Conservation (phyloP, 2,888 invertebrate genomes). For the Hermaeophaga mercurialis region DNA sequence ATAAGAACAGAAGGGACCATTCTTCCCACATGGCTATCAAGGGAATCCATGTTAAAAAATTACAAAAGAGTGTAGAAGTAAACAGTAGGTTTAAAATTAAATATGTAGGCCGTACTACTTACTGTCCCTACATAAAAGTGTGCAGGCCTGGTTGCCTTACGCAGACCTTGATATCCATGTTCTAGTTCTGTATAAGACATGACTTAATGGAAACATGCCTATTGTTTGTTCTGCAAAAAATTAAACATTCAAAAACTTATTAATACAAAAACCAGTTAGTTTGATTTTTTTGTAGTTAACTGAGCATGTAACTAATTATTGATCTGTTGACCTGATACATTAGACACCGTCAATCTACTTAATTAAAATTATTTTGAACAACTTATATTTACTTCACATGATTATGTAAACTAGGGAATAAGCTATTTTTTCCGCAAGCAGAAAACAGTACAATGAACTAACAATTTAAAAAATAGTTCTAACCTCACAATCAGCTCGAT, state of each 20-base stretch:
- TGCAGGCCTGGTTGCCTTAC: constrained; percentile 66
- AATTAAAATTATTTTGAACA: no score
- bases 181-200: constrained; percentile 94
- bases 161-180: constrained; percentile 88
- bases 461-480: no score
- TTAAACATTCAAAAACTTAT: background rate
- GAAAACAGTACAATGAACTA: no score
- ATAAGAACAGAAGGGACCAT: constrained; percentile 49
- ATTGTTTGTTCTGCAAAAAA: constrained; percentile 27
- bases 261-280: constrained; percentile 12
- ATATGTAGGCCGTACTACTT: constrained; percentile 55
- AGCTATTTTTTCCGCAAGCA: no score
- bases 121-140: constrained; percentile 77
- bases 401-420: no score
- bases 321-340: constrained; percentile 20
- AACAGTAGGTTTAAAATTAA: constrained; percentile 26
- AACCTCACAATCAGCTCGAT: no score
- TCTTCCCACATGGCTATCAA: constrained; percentile 28
- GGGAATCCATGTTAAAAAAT: constrained; percentile 37
- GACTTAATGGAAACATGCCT: constrained; percentile 42
- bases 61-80: constrained; percentile 26
- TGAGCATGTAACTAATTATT: constrained; percentile 35
- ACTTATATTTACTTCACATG: no score
- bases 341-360: no score
- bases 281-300: no score